Evolutionary conservation across 30 jellyfish, hydroid and myxozoan genomes (phyloP).

Genomic region (Cassiopea xamachana): DNA sequence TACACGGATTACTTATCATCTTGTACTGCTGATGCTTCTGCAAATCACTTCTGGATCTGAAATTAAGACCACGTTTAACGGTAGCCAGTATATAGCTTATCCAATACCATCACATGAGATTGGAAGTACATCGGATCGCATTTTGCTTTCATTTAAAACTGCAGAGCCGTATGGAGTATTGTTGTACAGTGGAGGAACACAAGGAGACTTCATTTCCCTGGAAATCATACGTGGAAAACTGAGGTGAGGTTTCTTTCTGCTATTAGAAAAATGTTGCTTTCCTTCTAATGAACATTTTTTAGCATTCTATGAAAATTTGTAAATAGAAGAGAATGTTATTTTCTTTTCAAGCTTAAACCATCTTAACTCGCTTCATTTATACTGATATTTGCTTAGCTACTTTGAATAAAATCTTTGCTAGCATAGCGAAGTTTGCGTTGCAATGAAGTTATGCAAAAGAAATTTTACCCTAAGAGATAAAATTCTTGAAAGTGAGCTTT

Average conservation of each 20-base stretch:
- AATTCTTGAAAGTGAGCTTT: no score
- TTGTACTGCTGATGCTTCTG: not conserved
- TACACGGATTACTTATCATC: not conserved
- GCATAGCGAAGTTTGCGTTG: no score
- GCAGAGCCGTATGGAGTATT: conserved; percentile 93
- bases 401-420: no score
- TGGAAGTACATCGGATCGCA: conserved; percentile 74
- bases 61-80: conserved; percentile 68
- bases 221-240: conserved; percentile 92
- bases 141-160: conserved; percentile 81
- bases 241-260: conserved; percentile 58
- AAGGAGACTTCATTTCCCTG: conserved; percentile 88
- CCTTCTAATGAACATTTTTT: not conserved
- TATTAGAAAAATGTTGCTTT: not conserved
- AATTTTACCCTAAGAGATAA: no score
- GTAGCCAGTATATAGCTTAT: conserved; percentile 65
- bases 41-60: conserved; percentile 14
- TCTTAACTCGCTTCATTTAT: no score
- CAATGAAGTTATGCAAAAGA: no score
- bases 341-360: no score
- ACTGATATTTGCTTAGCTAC: no score
- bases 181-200: conserved; percentile 92
- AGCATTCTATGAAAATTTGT: no score
- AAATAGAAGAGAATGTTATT: no score
- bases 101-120: conserved; percentile 65